These are phyloP conservation scores for Electrophaes corylata DNA, from an alignment of 2,888 invertebrate genomes.

Conservation along the genomic window DNA sequence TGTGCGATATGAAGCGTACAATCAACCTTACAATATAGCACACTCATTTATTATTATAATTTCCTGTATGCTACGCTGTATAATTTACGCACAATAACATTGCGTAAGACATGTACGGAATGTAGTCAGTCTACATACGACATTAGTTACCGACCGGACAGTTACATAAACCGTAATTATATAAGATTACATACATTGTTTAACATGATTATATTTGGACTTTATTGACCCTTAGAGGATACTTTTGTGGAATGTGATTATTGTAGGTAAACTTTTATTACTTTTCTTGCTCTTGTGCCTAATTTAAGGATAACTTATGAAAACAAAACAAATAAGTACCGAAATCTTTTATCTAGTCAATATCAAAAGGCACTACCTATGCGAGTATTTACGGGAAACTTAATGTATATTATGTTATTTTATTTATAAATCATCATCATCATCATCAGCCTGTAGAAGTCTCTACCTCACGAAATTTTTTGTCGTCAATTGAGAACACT, in stretches of 20 bases:
- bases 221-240: slow-evolving; percentile 24
- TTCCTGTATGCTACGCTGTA: slow-evolving; percentile 33
- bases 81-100: slow-evolving; percentile 29
- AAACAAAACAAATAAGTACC: too few species aligned
- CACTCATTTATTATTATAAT: slow-evolving; percentile 46
- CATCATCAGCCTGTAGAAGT: too few species aligned
- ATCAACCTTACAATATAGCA: slow-evolving; percentile 46
- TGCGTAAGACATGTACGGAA: slow-evolving; percentile 13
- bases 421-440: too few species aligned
- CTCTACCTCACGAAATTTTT: too few species aligned
- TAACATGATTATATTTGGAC: slow-evolving; percentile 32
- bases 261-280: slow-evolving; percentile 27
- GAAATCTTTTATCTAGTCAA: too few species aligned
- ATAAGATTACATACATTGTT: slow-evolving; percentile 28
- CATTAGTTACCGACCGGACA: slow-evolving; percentile 33
- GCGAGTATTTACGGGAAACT: too few species aligned
- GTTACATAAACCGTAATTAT: slow-evolving; percentile 37
- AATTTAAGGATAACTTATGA: too few species aligned
- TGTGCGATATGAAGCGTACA: slow-evolving; percentile 47
- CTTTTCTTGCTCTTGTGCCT: background rate
- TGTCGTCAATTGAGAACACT: too few species aligned
- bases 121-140: slow-evolving; percentile 22
- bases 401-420: too few species aligned
- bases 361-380: too few species aligned
- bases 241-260: slow-evolving; percentile 26